Evolutionary conservation across 2,113 vertebrate genomes (phyloP).

Genomic region (Dromiciops gliroides): DNA sequence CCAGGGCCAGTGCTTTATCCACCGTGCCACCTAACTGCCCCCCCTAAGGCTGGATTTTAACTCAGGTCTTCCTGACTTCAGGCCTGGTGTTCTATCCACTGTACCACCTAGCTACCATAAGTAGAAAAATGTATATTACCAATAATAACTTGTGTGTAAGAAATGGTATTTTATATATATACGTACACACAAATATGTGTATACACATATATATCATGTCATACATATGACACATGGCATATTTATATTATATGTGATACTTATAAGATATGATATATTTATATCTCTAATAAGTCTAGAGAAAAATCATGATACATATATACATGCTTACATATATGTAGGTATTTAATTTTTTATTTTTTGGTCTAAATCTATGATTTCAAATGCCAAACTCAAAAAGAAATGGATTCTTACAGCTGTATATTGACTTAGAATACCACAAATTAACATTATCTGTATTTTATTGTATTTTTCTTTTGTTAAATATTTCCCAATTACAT

Average conservation of each 20-base stretch:
- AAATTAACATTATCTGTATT: background rate
- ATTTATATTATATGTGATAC: background rate
- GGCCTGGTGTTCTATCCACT: too few species aligned
- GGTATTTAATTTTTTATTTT: background rate
- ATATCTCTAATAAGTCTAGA: background rate
- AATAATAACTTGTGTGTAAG: background rate
- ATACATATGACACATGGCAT: background rate
- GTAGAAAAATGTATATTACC: background rate
- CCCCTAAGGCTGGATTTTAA: too few species aligned
- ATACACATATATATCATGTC: background rate
- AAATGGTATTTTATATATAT: background rate
- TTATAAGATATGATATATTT: background rate
- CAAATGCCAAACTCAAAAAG: background rate
- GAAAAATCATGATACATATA: background rate
- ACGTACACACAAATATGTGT: too few species aligned
- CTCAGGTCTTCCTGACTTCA: too few species aligned
- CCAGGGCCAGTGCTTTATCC: too few species aligned
- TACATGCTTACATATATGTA: background rate
- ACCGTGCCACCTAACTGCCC: too few species aligned
- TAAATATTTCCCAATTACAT: background rate
- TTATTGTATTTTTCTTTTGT: background rate
- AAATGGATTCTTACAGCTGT: background rate
- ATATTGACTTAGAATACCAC: background rate
- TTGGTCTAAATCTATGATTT: background rate
- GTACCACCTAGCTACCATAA: background rate